Percentiles rank a stretch among this genome's conserved stretches.
These are phyloP conservation scores for Leptoteleia sp. DNA, from an alignment of 1,140 invertebrate species.

Conservation along the genomic window DNA sequence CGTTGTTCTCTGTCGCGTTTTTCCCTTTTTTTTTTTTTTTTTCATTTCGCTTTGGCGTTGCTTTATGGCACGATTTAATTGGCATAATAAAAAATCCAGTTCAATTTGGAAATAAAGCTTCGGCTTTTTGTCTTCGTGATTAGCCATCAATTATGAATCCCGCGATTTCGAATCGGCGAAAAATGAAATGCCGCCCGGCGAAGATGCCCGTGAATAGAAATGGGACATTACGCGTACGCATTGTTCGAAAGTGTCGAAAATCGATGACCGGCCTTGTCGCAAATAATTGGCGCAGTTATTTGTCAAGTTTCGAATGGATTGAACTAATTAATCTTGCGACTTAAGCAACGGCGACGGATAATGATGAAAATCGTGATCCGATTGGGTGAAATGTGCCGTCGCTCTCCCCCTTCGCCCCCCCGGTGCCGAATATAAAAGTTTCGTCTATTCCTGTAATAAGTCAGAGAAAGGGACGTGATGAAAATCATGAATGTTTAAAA, in stretches of 20 bases:
- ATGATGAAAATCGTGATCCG: background rate
- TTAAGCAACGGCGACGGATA: too few species aligned
- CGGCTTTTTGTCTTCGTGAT: constrained; percentile 51
- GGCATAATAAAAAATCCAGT: constrained; percentile 66
- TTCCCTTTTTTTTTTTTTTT: constrained; percentile 16
- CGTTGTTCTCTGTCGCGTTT: background rate
- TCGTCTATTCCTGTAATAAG: constrained; percentile 24
- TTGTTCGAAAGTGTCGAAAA: too few species aligned
- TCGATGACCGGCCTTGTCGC: too few species aligned
- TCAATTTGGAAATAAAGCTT: constrained; percentile 53
- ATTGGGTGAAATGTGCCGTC: too few species aligned
- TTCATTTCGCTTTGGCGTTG: constrained; percentile 19
- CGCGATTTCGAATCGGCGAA: constrained; percentile 6
- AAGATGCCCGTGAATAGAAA: constrained; percentile 19
- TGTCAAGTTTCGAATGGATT: too few species aligned
- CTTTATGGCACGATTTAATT: constrained; percentile 56
- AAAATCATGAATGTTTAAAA: constrained; percentile 54
- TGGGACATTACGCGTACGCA: too few species aligned
- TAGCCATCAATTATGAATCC: too few species aligned
- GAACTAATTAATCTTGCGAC: too few species aligned
- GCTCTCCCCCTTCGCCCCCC: too few species aligned
- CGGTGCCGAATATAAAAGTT: constrained; percentile 20
- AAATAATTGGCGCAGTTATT: too few species aligned
- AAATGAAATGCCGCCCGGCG: too few species aligned
- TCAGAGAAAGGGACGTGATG: constrained; percentile 14